Base-by-base conservation (phyloP, 2,888 invertebrate species). In the Drosophila algonquin region DNA sequence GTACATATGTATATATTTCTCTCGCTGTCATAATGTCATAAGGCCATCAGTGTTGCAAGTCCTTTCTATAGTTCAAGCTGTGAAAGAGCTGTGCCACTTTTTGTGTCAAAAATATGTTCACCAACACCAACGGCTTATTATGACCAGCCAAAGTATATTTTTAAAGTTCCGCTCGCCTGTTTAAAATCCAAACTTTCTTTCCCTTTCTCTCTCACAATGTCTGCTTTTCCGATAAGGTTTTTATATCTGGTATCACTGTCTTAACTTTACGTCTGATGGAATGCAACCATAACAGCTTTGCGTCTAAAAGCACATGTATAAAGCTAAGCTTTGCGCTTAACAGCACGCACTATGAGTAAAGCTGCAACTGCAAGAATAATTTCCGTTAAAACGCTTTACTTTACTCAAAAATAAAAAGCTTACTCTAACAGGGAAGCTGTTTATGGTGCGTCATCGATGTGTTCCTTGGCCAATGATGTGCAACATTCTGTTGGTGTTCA, bases 401-500 rank as follows among this genome's bases (percentile, higher is more conserved):
- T 10, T 32, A 30, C 4, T 6, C n/a, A 8, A 44, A 12, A 40
- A 30, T 8, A 30, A 2, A 30, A 12, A 32, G 14, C 30, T 30
- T 14, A 5, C 21, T 21, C 4, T 0, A 30, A 7, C 4, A n/a
- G 6, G 7, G 9, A 24, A 24, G 53, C 47, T 48, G 47, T 48
- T 64, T 48, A 64, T 54, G 64, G 16, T 46, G 0, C n/a, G 21
- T 3, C 12, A 21, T 24, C 69, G 27, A 27, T 57, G 68, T 45
- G 35, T 58, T 51, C 18, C 56, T 68, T 67, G 65, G 51, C 69
- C 57, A 67, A 67, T 68, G 58, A 67, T 68, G 50, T 51, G 67
- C 32, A 68, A 47, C 46, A 62, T 35, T 47, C 40, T n/a, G n/a
- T n/a, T 40, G 40, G 35, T 9, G 35, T 35, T 12, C 12, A 35